A percentile compares a stretch with the other conserved stretches of the same genome.
These are phyloP conservation scores for Latheticus oryzae DNA, from an alignment of 2,888 invertebrate genomes.

Conservation along the genomic window DNA sequence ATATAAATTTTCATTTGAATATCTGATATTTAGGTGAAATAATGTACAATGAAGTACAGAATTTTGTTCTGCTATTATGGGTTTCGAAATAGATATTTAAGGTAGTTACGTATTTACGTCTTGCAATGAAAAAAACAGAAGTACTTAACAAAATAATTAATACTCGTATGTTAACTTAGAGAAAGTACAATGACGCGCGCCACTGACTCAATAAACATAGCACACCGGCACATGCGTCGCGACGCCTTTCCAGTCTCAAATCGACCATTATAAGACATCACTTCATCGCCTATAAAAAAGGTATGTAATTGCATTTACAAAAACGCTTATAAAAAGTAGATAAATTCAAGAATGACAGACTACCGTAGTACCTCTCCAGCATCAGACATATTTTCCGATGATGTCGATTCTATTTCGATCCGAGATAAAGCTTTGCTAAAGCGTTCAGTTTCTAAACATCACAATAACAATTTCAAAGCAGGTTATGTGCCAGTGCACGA, in stretches of 20 bases:
- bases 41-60: no score
- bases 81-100: no score
- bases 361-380: constrained; percentile 56
- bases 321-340: constrained; percentile 6
- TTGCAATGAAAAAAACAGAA: no score
- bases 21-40: no score
- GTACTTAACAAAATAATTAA: no score
- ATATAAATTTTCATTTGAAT: no score
- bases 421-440: constrained; percentile 59
- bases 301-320: constrained; percentile 9
- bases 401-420: constrained; percentile 58
- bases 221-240: constrained; percentile 41
- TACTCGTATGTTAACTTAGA: no score
- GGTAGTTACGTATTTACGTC: no score
- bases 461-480: constrained; percentile 60
- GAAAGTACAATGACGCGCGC: no score
- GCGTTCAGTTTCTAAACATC: constrained; percentile 53
- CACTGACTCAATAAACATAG: constrained; percentile 18
- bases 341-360: constrained; percentile 46
- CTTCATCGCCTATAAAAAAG: no score
- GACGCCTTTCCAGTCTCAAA: constrained; percentile 39
- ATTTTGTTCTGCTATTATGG: no score
- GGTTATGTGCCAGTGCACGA: constrained; percentile 62
- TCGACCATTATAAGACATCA: constrained; percentile 42
- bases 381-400: constrained; percentile 61